Conservation (phyloP, 2,797 vertebrate genomes). For the Crenichthys baileyi region DNA sequence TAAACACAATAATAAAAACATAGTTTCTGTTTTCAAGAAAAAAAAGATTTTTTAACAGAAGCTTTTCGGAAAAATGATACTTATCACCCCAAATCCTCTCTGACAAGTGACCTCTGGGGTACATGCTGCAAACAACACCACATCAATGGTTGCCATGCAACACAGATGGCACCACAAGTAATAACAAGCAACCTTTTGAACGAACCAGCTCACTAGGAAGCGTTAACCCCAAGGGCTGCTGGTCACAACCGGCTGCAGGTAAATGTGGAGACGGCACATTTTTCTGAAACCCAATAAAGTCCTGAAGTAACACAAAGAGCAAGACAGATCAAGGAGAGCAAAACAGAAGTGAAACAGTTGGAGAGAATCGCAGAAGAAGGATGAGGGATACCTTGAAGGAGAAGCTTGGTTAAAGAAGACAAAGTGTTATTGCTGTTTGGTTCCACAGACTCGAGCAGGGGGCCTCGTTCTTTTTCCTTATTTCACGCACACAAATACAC, state of each 20-base stretch:
- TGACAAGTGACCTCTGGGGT: conserved; percentile 29
- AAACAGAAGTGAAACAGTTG: conserved; percentile 30
- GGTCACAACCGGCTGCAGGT: conserved; percentile 5
- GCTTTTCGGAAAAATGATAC: conserved; percentile 3
- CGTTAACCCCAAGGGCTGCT: not conserved
- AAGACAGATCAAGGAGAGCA: conserved; percentile 27
- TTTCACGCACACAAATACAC: conserved; percentile 63
- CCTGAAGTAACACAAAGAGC: not conserved
- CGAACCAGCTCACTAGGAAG: conserved; percentile 8
- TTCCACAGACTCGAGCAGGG: conserved; percentile 50
- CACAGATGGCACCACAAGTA: conserved; percentile 27
- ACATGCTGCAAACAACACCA: conserved; percentile 16
- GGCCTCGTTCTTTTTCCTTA: conserved; percentile 32
- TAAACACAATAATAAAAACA: not conserved
- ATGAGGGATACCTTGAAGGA: conserved; percentile 69
- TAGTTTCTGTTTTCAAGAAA: not conserved
- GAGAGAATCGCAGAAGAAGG: conserved; percentile 43
- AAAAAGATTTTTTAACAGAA: not conserved
- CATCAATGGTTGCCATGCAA: conserved; percentile 47
- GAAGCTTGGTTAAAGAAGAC: conserved; percentile 78
- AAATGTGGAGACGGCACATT: conserved; percentile 1
- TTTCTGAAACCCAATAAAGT: conserved; percentile 17
- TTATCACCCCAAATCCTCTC: conserved; percentile 8
- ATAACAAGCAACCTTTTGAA: conserved; percentile 38
- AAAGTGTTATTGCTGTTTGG: conserved; percentile 73